A percentile compares a stretch with the other conserved stretches of the same genome.
phyloP scores from a whole-genome alignment of 2,113 vertebrate genomes.

The Dendrocopos noguchii region DNA sequence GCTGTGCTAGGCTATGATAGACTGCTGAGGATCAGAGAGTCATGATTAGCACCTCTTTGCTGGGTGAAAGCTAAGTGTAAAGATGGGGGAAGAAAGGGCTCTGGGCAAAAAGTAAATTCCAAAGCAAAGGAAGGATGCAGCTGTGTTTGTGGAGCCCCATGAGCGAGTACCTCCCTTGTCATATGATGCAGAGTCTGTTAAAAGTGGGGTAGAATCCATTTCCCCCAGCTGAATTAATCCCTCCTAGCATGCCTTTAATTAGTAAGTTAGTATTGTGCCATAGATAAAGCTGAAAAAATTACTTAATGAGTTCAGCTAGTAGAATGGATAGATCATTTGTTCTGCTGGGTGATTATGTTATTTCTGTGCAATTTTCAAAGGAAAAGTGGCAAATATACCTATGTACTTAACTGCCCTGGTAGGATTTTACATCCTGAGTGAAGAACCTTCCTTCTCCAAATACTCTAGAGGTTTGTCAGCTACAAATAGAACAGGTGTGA shows the following conservation, averaged over 20 bases:
- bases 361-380: background rate
- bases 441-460: background rate
- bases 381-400: background rate
- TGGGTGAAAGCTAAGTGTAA: background rate
- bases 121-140: background rate
- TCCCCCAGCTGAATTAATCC: background rate
- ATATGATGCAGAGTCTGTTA: fast-evolving
- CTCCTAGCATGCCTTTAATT: background rate
- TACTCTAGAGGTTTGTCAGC: background rate
- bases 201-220: background rate
- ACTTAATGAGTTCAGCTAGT: background rate
- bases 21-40: background rate
- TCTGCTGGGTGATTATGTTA: background rate
- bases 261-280: background rate
- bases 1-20: background rate
- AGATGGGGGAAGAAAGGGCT: background rate
- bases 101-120: background rate
- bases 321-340: background rate
- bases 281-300: background rate
- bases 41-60: background rate
- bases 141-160: background rate
- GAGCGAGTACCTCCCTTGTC: background rate
- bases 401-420: background rate
- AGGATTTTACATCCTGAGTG: background rate
- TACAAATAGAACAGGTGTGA: background rate